phyloP scores from a whole-genome alignment of 1,140 invertebrate genomes.

The Pogonus chalceus region DNA sequence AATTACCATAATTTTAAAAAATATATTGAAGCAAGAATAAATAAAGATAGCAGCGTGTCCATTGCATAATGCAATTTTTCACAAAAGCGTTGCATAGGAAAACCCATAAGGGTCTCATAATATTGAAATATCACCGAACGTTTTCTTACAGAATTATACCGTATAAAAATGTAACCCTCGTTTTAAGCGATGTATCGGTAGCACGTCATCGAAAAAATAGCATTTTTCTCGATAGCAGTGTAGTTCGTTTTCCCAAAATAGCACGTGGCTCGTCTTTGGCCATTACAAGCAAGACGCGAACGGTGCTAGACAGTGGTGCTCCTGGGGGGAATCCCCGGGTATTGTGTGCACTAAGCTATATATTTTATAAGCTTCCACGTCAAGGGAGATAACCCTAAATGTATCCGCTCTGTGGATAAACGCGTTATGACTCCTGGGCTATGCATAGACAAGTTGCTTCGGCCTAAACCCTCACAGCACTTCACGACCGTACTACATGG shows the following conservation, averaged over 20 bases:
- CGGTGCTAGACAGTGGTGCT: not conserved
- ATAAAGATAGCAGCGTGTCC: no score
- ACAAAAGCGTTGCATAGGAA: no score
- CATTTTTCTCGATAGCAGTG: not conserved
- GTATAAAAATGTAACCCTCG: no score
- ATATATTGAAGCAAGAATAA: no score
- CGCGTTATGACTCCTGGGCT: slow-evolving; percentile 5
- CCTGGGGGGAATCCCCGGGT: not conserved
- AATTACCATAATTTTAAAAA: no score
- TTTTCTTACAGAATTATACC: no score
- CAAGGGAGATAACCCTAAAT: slow-evolving; percentile 5
- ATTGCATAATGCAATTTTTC: no score
- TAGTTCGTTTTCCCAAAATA: not conserved
- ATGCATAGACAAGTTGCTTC: slow-evolving; percentile 4
- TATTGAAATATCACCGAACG: no score
- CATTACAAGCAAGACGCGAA: not conserved
- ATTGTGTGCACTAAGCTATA: slow-evolving; percentile 3
- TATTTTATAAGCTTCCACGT: slow-evolving; percentile 2
- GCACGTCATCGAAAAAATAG: no score
- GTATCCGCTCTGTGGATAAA: slow-evolving; percentile 1
- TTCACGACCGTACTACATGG: not conserved
- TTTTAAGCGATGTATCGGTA: no score
- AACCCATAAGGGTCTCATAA: no score
- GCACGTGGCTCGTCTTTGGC: not conserved
- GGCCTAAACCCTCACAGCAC: not conserved